These are phyloP conservation scores for Buceros bicornis DNA, from an alignment of 2,797 vertebrate genomes.

Conservation along the genomic window DNA sequence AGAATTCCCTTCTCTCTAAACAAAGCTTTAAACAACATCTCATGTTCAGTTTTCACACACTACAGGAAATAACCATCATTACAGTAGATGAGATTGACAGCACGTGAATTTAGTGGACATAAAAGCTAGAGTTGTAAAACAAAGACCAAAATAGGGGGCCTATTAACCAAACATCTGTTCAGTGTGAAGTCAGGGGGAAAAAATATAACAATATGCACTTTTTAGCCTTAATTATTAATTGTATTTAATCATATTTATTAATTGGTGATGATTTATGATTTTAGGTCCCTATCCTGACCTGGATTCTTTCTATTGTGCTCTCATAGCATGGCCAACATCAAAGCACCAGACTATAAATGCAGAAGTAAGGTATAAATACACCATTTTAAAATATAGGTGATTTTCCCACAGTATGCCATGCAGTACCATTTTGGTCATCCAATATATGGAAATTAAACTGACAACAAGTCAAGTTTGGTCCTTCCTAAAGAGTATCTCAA, in stretches of 20 bases:
- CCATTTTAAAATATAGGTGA: not conserved
- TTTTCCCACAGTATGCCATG: not conserved
- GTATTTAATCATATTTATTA: not conserved
- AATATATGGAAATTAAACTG: not conserved
- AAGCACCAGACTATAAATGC: not conserved
- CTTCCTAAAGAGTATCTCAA: not conserved
- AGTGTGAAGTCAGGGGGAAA: not conserved
- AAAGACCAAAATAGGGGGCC: not conserved
- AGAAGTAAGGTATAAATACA: not conserved
- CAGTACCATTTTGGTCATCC: not conserved
- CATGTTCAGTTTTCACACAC: slow-evolving; percentile 9
- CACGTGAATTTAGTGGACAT: not conserved
- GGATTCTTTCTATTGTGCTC: not conserved
- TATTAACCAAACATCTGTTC: slow-evolving; percentile 10
- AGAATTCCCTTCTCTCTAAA: not conserved
- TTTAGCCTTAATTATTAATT: not conserved
- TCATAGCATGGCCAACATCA: not conserved
- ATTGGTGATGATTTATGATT: not conserved
- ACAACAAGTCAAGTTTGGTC: not conserved
- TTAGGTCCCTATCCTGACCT: not conserved
- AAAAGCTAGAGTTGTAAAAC: slow-evolving; percentile 12
- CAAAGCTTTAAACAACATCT: slow-evolving; percentile 9
- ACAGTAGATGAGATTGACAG: not conserved
- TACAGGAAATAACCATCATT: slow-evolving; percentile 14
- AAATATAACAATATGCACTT: not conserved